Base-by-base conservation (phyloP, 1,140 invertebrate species). In the Coelopa frigida region DNA sequence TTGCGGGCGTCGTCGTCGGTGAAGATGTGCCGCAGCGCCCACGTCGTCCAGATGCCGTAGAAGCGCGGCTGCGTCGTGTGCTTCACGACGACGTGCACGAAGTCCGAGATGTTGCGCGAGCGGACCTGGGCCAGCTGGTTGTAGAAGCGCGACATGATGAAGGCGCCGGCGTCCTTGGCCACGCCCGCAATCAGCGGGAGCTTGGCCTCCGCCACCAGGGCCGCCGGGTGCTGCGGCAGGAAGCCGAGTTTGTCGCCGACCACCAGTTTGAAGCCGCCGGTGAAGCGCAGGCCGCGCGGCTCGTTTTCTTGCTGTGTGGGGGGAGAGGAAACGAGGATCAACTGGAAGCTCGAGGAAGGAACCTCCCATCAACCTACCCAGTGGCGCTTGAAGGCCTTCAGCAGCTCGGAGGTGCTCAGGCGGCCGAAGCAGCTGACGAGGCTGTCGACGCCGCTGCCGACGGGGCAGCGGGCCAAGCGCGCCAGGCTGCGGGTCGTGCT, bases 101-200 rank as follows among this genome's bases (percentile, higher is more conserved):
- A 67, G 11, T 67, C 63, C 31, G 56, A 58, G 6, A 67, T 51
- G 39, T 67, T 67, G 1, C 33, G 37, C 0, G 63, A 61, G 12
- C 49, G 50, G 14, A 67, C 15, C 4, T 22, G 23, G 1, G 41
- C 6, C 7, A 67, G 49, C 32, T 66, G 53, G 14, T 54, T 39
- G 23, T 63, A 66, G 39, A 63, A 56, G 1, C 62, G 61, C 65
- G 62, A 61, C 18, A 68, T 17, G 38, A 68, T 61, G n/a, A 63
- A 68, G 17, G 59, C 57, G 12, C 64, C 58, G 14, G 64, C 64
- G 24, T 68, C 63, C 40, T 65, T 68, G 23, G 64, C 38, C 12
- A 58, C 58, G 1, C 64, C 64, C 0, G 55, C 23, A 23, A 68
- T 54, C 20, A 49, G 33, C 8, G 64, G 64, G 26, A 36, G 31